Conservation (phyloP, 2,113 vertebrate genomes). For the Odocoileus hemionus region DNA sequence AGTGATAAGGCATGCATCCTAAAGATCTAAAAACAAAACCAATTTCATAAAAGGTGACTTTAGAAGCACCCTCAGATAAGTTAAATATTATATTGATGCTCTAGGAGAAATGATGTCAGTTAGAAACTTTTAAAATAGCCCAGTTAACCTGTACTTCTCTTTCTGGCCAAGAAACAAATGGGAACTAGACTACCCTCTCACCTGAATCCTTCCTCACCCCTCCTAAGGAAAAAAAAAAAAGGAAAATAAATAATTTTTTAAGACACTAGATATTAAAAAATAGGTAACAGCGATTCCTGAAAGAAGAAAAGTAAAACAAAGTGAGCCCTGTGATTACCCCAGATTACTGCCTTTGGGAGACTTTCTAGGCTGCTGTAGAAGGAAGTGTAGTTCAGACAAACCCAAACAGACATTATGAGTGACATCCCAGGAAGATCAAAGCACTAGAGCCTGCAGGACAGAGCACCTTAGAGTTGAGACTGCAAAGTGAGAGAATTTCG, state of each 20-base stretch:
- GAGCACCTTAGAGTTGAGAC: neutral
- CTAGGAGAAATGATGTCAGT: neutral
- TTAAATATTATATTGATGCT: neutral
- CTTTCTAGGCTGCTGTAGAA: neutral
- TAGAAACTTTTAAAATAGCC: neutral
- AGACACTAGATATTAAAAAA: neutral
- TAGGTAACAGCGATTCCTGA: neutral
- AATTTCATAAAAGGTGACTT: neutral
- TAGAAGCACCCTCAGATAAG: neutral
- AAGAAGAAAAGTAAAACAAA: neutral
- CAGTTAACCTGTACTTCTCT: neutral
- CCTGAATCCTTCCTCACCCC: rapidly evolving
- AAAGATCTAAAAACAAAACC: neutral
- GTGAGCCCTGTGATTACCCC: neutral
- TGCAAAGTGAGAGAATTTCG: neutral
- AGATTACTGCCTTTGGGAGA: neutral
- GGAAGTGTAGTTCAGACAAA: neutral
- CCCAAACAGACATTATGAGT: neutral
- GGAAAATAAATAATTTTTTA: neutral
- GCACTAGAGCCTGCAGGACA: neutral
- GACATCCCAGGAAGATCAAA: neutral
- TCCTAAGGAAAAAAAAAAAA: neutral
- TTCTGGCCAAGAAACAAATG: neutral
- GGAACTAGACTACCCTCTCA: neutral
- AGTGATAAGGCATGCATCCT: neutral